Percentiles rank a stretch among this genome's conserved stretches.
Conservation (phyloP, 2,797 vertebrate genomes). For the Poeciliopsis paucimaculata region DNA sequence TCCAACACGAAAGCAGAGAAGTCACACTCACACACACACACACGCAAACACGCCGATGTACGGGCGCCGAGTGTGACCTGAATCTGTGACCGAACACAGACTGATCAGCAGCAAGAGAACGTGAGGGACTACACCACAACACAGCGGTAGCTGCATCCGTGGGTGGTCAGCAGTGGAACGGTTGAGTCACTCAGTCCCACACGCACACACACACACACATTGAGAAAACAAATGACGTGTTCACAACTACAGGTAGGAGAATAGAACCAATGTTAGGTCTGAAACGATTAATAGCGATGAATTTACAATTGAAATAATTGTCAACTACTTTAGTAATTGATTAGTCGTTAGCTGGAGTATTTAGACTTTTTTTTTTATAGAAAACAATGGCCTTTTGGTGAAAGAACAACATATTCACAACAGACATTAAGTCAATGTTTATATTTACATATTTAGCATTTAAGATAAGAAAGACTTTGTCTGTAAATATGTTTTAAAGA, state of each 20-base stretch:
- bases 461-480: too few relatives aligned
- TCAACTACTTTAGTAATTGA: neutral
- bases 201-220: constrained; percentile 2
- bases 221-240: constrained; percentile 5
- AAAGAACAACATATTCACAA: neutral
- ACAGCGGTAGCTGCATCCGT: constrained; percentile 20
- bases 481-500: too few relatives aligned
- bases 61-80: neutral
- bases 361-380: neutral
- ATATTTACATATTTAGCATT: too few relatives aligned
- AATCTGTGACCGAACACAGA: neutral
- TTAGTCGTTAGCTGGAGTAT: neutral
- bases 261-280: neutral
- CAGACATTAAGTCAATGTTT: too few relatives aligned
- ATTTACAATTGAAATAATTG: neutral
- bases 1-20: neutral
- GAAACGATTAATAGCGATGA: neutral
- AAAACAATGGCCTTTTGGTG: neutral
- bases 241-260: neutral
- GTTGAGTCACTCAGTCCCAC: constrained; percentile 7
- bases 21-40: neutral
- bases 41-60: too few relatives aligned
- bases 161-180: neutral
- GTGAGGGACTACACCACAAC: constrained; percentile 8
- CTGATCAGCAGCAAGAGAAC: constrained; percentile 13